Conservation (phyloP, 2,888 invertebrate species). For the Chesias legatella region DNA sequence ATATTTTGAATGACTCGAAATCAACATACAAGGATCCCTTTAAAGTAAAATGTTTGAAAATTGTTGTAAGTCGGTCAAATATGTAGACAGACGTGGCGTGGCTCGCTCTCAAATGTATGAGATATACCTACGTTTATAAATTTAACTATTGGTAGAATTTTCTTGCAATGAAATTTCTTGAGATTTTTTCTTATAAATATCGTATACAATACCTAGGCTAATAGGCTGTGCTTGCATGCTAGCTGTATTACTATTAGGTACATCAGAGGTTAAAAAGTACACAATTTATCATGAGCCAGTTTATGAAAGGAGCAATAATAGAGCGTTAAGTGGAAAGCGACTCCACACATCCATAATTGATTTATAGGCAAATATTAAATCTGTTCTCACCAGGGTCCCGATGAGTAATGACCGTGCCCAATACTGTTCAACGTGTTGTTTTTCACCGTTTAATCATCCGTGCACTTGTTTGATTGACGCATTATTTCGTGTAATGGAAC, state of each 20-base stretch:
- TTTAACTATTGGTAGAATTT: no score
- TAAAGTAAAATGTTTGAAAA: no score
- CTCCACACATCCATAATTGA: constrained; percentile 67
- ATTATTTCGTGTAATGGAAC: constrained; percentile 41
- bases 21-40: no score
- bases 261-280: constrained; percentile 9
- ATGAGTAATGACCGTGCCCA: constrained; percentile 64
- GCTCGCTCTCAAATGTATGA: no score
- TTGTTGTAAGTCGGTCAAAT: no score
- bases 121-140: no score
- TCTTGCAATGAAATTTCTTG: no score
- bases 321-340: constrained; percentile 60
- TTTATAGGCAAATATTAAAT: constrained; percentile 78
- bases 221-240: constrained; percentile 1
- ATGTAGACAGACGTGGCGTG: no score
- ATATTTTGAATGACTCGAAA: no score
- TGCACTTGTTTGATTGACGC: constrained; percentile 61
- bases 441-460: constrained; percentile 53
- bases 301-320: constrained; percentile 61
- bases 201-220: not conserved
- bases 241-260: not conserved
- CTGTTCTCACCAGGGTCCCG: constrained; percentile 64
- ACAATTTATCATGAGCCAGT: constrained; percentile 18
- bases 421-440: constrained; percentile 59
- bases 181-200: no score